Evolutionary conservation across 2,888 invertebrate genomes (phyloP), one percentile per base, ranked within the genome.

Genomic region (Odontothrips loti): DNA sequence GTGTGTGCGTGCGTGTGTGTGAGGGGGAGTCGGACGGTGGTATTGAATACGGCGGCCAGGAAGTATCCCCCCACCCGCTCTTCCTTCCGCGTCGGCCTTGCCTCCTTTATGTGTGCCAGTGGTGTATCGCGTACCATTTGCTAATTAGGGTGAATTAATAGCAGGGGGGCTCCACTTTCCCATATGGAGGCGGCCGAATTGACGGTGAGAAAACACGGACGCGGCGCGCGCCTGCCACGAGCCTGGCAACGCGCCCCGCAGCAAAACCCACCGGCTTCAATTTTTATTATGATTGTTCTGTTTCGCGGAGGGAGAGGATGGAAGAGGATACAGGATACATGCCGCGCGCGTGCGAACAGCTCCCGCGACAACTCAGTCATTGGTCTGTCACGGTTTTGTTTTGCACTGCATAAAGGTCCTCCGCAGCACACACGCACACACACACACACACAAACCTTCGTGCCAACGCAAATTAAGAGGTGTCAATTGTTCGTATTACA

Each of bases 71-170:
- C 23, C 12, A 0, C 68, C 68, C 68, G 27, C 68, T 0, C 68
- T 75, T 75, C 68, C 68, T 75, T 75, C 68, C 68, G n/a, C 23
- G 23, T 12, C 68, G 68, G 68, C 68, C 68, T 75, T 75, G 68
- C 27, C 68, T n/a, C 58, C 51, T 27, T 9, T 75, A 75, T 75
- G 68, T 75, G 68, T 75, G 68, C 68, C 68, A 75, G 58, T 58
- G 68, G 68, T 27, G 68, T 75, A 75, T 75, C 68, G 68, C 20
- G 51, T 75, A 27, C 68, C 68, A 75, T 75, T 75, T 75, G 68
- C 68, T 75, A 75, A 75, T 75, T 75, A 75, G 34, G 34, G 68
- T 23, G 68, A 23, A 75, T 75, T 75, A 75, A 75, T 75, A 75
- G 23, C n/a, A 58, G n/a, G 58, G 17, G 6, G 17, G 17, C n/a